Percentiles rank a stretch among this genome's conserved stretches.
These are phyloP conservation scores for Crotophaga sulcirostris DNA, from an alignment of 2,113 vertebrate genomes.

Conservation along the genomic window DNA sequence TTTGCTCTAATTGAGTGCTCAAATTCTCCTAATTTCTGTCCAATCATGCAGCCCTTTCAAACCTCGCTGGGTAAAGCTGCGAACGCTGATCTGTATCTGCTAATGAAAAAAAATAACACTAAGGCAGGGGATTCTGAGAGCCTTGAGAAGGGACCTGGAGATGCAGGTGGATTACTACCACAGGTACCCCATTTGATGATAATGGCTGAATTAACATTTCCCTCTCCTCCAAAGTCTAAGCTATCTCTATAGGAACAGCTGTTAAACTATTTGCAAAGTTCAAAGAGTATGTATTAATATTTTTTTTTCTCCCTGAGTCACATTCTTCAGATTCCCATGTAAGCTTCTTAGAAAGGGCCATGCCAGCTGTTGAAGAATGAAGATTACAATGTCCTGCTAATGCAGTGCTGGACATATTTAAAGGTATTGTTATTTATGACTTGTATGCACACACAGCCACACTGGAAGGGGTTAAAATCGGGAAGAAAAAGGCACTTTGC, in stretches of 20 bases:
- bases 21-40: not conserved
- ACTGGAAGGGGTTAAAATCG: conserved; percentile 77
- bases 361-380: conserved; percentile 59
- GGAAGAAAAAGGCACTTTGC: conserved; percentile 74
- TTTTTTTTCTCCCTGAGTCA: not conserved
- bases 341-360: conserved; percentile 64
- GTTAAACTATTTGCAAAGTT: conserved; percentile 69
- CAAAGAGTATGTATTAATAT: conserved; percentile 44
- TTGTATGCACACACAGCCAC: not conserved
- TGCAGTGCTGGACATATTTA: not conserved
- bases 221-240: conserved; percentile 12
- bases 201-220: conserved; percentile 63
- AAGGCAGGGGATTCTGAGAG: not conserved
- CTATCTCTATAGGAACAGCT: conserved; percentile 67
- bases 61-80: not conserved
- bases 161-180: not conserved
- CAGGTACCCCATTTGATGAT: conserved; percentile 23
- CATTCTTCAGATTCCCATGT: conserved; percentile 54
- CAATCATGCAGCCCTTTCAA: not conserved
- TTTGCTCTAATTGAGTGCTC: not conserved
- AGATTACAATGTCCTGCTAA: conserved; percentile 48
- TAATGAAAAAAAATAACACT: not conserved
- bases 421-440: not conserved
- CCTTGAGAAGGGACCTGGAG: not conserved
- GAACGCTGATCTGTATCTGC: not conserved